These are phyloP conservation scores for Mormyrops boulengeri DNA, from an alignment of 2,797 vertebrate genomes.

Conservation along the genomic window DNA sequence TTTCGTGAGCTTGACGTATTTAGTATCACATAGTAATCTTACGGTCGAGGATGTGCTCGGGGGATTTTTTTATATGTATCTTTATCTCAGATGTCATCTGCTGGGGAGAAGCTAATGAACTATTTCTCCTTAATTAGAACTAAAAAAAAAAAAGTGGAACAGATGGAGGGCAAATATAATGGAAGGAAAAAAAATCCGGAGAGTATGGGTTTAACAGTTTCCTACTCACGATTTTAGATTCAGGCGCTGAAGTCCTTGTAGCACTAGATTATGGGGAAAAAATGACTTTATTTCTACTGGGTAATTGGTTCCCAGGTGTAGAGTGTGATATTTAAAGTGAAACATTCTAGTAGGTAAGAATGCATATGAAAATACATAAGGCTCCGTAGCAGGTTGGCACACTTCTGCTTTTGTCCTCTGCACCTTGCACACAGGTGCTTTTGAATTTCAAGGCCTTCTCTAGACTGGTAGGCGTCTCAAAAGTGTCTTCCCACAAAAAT, in stretches of 20 bases:
- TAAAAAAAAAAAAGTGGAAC: conserved; percentile 2
- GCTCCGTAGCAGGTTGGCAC: neutral
- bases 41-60: neutral
- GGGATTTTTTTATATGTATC: neutral
- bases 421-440: neutral
- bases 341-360: neutral
- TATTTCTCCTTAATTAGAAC: conserved; percentile 9
- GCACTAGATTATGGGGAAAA: neutral
- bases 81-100: neutral
- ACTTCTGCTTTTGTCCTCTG: neutral
- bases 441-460: neutral
- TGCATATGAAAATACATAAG: neutral
- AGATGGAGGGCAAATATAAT: conserved; percentile 7
- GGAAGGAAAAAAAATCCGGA: neutral
- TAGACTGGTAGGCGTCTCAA: neutral
- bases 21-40: neutral
- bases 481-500: neutral
- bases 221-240: neutral
- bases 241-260: neutral
- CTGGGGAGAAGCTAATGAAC: neutral
- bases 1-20: neutral
- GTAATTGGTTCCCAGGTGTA: neutral
- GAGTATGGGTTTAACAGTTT: neutral
- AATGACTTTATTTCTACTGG: neutral
- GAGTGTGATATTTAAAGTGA: neutral